phyloP scores from a whole-genome alignment of 1,140 invertebrate species.

The Papilio dardanus region DNA sequence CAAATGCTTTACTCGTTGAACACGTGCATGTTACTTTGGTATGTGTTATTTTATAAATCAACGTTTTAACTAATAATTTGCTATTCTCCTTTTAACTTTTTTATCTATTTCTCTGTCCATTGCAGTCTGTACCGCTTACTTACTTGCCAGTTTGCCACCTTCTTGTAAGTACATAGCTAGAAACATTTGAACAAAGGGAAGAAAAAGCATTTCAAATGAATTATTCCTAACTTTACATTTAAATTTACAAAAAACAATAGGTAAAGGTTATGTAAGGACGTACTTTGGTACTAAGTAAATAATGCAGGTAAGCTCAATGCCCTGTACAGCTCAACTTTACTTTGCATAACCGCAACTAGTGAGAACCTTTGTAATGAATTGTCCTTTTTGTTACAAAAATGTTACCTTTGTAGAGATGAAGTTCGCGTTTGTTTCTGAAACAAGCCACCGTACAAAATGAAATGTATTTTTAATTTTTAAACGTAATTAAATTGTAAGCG shows the following conservation, averaged over 20 bases:
- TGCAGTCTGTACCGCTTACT: too few species aligned
- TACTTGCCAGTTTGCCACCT: too few species aligned
- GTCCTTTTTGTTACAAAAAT: constrained; percentile 15
- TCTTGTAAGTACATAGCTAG: too few species aligned
- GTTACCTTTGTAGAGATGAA: constrained; percentile 14
- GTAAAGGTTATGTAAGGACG: not conserved
- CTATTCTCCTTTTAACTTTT: not conserved
- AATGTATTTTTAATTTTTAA: constrained; percentile 2
- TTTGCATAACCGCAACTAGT: constrained; percentile 26
- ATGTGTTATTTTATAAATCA: too few species aligned
- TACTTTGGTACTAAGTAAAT: not conserved
- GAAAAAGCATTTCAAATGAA: too few species aligned
- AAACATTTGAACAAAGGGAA: too few species aligned
- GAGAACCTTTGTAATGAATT: constrained; percentile 22
- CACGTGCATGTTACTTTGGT: not conserved
- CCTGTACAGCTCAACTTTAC: constrained; percentile 10
- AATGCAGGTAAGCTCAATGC: constrained; percentile 17
- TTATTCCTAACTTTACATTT: not conserved
- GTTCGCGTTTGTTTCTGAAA: constrained; percentile 9
- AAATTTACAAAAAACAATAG: not conserved
- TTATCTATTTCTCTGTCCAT: not conserved
- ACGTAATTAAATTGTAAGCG: not conserved
- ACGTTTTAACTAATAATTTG: too few species aligned
- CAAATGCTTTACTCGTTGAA: not conserved
- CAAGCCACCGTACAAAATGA: not conserved